Percentiles rank a stretch among this genome's conserved stretches.
Evolutionary conservation across 1,140 invertebrate species (phyloP).

Genomic region (Drosophila azteca): DNA sequence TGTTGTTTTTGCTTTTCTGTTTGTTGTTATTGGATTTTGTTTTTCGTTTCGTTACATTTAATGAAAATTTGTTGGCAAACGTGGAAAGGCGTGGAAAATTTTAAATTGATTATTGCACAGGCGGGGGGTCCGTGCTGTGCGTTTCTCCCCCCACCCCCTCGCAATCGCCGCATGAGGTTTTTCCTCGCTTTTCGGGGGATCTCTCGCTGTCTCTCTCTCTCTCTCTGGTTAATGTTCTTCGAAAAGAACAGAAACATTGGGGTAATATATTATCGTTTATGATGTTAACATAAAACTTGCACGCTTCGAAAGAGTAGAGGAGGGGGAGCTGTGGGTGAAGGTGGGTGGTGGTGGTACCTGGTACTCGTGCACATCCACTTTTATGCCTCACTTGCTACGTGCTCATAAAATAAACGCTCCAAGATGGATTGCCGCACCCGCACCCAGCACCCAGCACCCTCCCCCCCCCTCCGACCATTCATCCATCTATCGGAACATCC

Average conservation of each 20-base stretch:
- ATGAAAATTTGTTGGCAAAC: slow-evolving; percentile 74
- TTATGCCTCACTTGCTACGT: slow-evolving; percentile 68
- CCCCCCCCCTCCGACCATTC: background rate
- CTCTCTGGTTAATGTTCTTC: slow-evolving; percentile 43
- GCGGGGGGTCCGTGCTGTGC: slow-evolving; percentile 37
- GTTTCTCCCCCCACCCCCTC: background rate
- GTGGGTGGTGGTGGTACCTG: slow-evolving; percentile 28
- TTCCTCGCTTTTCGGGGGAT: slow-evolving; percentile 7
- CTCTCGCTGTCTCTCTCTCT: too few species aligned
- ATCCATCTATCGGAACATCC: slow-evolving; percentile 19
- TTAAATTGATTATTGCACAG: slow-evolving; percentile 72
- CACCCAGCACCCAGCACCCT: too few species aligned
- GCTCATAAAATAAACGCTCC: slow-evolving; percentile 69
- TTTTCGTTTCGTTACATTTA: slow-evolving; percentile 61
- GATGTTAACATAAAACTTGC: slow-evolving; percentile 74
- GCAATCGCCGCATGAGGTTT: slow-evolving; percentile 47
- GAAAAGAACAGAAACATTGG: slow-evolving; percentile 10
- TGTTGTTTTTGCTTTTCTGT: slow-evolving; percentile 46
- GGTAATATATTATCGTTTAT: slow-evolving; percentile 75
- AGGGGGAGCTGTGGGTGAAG: background rate
- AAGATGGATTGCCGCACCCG: slow-evolving; percentile 54
- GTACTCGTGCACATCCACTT: slow-evolving; percentile 48
- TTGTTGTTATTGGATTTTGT: slow-evolving; percentile 21
- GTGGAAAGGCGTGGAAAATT: slow-evolving; percentile 69
- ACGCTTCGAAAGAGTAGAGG: slow-evolving; percentile 41